Conservation (phyloP, 1,140 invertebrate species). For the Eumaeus atala region DNA sequence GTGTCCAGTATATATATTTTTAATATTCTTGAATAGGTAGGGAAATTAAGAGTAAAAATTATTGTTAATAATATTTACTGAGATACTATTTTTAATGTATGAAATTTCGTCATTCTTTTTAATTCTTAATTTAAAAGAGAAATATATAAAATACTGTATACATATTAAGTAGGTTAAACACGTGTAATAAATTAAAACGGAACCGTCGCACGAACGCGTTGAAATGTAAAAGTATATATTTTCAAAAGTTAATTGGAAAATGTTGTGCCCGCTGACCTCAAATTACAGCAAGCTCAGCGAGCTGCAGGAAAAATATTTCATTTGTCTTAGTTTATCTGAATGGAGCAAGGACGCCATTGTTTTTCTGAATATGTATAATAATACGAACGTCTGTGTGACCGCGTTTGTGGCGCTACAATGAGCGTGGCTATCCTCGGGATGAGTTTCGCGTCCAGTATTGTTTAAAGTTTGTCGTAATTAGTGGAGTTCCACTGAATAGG, state of each 20-base stretch:
- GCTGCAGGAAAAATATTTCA: slow-evolving; percentile 55
- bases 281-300: slow-evolving; percentile 26
- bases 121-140: no score
- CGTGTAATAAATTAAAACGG: slow-evolving; percentile 15
- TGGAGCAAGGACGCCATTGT: slow-evolving; percentile 64
- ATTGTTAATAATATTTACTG: no score
- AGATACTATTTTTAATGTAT: no score
- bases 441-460: slow-evolving; percentile 72
- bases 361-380: slow-evolving; percentile 70
- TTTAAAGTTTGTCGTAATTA: slow-evolving; percentile 74
- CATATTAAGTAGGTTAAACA: slow-evolving; percentile 8
- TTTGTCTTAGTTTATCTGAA: slow-evolving; percentile 68
- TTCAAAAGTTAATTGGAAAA: slow-evolving; percentile 30
- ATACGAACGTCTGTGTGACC: slow-evolving; percentile 65
- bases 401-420: slow-evolving; percentile 66
- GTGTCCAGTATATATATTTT: no score
- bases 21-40: no score
- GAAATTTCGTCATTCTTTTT: no score
- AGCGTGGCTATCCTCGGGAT: slow-evolving; percentile 62
- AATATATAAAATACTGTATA: neutral
- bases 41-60: no score
- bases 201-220: slow-evolving; percentile 13
- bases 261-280: slow-evolving; percentile 28
- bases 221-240: slow-evolving; percentile 16
- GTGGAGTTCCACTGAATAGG: slow-evolving; percentile 65